Evolutionary conservation across 2,113 vertebrate species (phyloP).

Genomic region (Larimichthys crocea): DNA sequence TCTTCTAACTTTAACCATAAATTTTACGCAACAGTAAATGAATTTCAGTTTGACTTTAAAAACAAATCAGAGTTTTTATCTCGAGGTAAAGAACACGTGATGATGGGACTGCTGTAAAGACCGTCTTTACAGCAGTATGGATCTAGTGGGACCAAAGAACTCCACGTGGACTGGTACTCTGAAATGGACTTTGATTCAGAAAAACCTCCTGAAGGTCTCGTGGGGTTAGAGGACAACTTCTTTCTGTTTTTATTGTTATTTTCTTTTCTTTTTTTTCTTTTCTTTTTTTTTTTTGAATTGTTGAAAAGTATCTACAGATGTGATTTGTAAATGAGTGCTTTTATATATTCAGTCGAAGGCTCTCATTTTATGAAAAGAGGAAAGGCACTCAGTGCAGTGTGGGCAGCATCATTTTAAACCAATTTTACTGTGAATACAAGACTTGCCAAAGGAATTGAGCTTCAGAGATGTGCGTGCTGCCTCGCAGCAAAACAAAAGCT

Average conservation of each 20-base stretch:
- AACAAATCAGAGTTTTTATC: not conserved
- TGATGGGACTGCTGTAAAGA: not conserved
- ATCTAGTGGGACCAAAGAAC: not conserved
- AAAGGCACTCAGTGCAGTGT: not conserved
- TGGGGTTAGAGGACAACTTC: not conserved
- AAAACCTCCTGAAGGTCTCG: not conserved
- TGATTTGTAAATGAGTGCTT: conserved; percentile 28
- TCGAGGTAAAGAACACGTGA: not conserved
- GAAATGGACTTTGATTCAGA: conserved; percentile 3
- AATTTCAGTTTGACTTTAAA: not conserved
- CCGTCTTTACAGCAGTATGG: not conserved
- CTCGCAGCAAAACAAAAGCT: conserved; percentile 10
- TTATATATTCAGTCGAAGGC: conserved; percentile 3
- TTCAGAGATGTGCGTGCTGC: not conserved
- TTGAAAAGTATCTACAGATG: conserved; percentile 15
- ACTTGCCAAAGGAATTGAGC: conserved; percentile 7
- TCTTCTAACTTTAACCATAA: not conserved
- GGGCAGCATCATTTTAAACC: conserved; percentile 12
- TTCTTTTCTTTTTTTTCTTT: too few relatives aligned
- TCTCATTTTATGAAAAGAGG: not conserved
- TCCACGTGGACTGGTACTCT: not conserved
- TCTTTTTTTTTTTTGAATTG: not conserved
- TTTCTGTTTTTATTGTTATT: not conserved
- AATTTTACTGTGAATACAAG: conserved; percentile 47
- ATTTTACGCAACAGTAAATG: not conserved